Conservation (phyloP, 1,140 invertebrate species). For the Periplaneta americana region DNA sequence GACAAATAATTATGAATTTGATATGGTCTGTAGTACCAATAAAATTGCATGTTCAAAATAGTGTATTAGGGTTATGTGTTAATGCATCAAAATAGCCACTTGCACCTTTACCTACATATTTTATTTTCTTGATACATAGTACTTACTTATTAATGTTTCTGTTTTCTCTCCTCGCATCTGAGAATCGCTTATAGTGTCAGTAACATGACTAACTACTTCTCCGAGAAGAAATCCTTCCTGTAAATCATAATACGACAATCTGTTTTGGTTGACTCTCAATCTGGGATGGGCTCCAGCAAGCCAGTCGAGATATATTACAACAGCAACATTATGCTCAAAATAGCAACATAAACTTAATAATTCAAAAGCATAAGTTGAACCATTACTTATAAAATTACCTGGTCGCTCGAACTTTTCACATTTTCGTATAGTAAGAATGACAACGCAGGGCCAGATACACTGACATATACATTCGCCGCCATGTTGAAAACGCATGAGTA, state of each 20-base stretch:
- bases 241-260: slow-evolving; percentile 26
- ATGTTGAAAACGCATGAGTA: background rate
- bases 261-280: background rate
- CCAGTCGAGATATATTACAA: too few species aligned
- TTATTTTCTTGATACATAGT: too few species aligned
- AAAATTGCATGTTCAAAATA: too few species aligned
- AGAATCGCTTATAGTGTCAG: slow-evolving; percentile 58
- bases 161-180: slow-evolving; percentile 49
- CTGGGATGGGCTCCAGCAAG: background rate
- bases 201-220: slow-evolving; percentile 48
- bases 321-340: background rate
- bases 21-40: too few species aligned
- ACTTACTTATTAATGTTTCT: slow-evolving; percentile 49
- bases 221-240: slow-evolving; percentile 61
- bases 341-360: background rate
- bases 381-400: slow-evolving; percentile 39
- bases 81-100: too few species aligned
- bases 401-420: slow-evolving; percentile 45
- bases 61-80: too few species aligned
- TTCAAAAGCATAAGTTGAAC: background rate
- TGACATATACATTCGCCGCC: slow-evolving; percentile 11
- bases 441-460: slow-evolving; percentile 44
- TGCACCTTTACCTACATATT: too few species aligned
- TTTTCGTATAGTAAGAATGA: slow-evolving; percentile 58
- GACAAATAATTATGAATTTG: too few species aligned